Conservation (phyloP, 2,113 vertebrate genomes). For the Syngnathoides biaculeatus region DNA sequence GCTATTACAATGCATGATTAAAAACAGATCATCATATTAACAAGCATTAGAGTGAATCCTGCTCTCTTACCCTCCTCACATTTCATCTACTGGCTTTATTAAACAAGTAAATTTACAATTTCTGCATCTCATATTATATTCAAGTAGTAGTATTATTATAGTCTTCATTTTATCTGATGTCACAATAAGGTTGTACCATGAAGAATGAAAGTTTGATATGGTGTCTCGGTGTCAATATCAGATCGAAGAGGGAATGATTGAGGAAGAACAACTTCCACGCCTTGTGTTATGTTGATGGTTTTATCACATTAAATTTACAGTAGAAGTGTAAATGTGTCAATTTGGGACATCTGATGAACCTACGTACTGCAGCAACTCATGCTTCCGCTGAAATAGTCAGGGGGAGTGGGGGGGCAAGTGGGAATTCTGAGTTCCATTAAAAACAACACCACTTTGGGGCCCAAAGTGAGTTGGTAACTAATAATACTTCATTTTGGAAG, state of each 20-base stretch:
- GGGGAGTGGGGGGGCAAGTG: too few relatives aligned
- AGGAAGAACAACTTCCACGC: not conserved
- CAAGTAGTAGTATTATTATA: too few relatives aligned
- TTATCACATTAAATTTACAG: not conserved
- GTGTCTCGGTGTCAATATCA: slow-evolving; percentile 22
- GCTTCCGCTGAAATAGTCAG: not conserved
- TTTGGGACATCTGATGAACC: not conserved
- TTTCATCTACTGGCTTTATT: not conserved
- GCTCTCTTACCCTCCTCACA: not conserved
- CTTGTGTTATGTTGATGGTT: not conserved
- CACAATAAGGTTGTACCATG: slow-evolving; percentile 4
- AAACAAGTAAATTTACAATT: slow-evolving; percentile 16
- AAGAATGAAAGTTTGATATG: slow-evolving; percentile 8
- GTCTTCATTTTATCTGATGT: not conserved
- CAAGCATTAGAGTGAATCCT: not conserved
- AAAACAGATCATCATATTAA: not conserved
- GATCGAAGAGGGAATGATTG: slow-evolving; percentile 2
- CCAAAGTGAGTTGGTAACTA: too few relatives aligned
- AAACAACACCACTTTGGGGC: too few relatives aligned
- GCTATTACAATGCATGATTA: not conserved
- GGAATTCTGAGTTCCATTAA: too few relatives aligned
- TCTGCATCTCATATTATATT: too few relatives aligned
- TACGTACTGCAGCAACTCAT: not conserved
- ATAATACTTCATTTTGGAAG: not conserved
- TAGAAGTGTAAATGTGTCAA: slow-evolving; percentile 16